phyloP scores from a whole-genome alignment of 35 echinoderm and acorn worm species.

The Ophiothrix spiculata region DNA sequence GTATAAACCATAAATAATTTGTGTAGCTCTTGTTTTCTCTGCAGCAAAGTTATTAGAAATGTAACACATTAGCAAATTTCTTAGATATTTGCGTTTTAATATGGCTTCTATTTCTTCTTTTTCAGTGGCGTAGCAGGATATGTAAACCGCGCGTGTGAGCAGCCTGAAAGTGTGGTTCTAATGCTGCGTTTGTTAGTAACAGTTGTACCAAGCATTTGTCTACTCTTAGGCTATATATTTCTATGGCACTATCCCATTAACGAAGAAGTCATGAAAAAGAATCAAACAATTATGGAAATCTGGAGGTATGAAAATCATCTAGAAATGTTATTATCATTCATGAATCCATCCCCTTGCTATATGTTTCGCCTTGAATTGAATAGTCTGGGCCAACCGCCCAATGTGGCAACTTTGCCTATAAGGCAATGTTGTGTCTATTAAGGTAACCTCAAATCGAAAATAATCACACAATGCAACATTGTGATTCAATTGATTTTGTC shows the following conservation, averaged over 20 bases:
- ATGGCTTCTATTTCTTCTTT: background rate
- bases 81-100: background rate
- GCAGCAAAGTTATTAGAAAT: no score
- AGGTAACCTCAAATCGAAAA: no score
- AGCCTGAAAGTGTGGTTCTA: constrained; percentile 48
- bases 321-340: background rate
- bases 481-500: no score
- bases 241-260: constrained; percentile 91
- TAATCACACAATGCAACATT: no score
- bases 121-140: background rate
- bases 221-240: constrained; percentile 64
- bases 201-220: constrained; percentile 49
- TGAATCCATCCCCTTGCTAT: background rate
- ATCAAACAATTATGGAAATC: constrained; percentile 90
- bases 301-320: constrained; percentile 80
- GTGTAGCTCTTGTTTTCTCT: no score
- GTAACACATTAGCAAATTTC: background rate
- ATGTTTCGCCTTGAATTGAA: no score
- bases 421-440: no score
- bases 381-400: no score
- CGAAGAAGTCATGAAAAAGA: constrained; percentile 77
- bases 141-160: constrained; percentile 45
- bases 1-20: background rate
- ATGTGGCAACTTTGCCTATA: no score
- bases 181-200: constrained; percentile 74